These are phyloP conservation scores for Melikaiella ostensackeni DNA, from an alignment of 2,888 invertebrate species.

Conservation along the genomic window DNA sequence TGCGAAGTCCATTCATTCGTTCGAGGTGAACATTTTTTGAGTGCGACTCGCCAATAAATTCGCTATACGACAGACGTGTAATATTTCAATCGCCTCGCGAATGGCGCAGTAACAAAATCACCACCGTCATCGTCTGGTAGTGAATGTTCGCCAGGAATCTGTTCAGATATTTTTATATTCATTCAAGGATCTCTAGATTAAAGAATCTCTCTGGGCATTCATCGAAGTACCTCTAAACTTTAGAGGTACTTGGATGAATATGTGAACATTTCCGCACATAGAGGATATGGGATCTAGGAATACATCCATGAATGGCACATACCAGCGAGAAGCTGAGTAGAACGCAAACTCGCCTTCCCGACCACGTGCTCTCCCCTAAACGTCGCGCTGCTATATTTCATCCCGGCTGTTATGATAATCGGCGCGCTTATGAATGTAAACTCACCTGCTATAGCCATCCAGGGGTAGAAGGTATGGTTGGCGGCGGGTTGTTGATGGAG, in stretches of 20 bases:
- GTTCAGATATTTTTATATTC: slow-evolving; percentile 15
- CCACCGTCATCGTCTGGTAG: slow-evolving; percentile 46
- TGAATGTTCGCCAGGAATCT: slow-evolving; percentile 42
- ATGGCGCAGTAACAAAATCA: slow-evolving; percentile 49
- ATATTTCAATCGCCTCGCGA: slow-evolving; percentile 68
- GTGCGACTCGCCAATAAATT: slow-evolving; percentile 66
- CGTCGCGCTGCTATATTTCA: slow-evolving; percentile 66
- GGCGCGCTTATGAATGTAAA: slow-evolving; percentile 68
- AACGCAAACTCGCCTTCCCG: slow-evolving; percentile 40
- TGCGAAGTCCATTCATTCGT: slow-evolving; percentile 63
- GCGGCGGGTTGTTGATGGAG: slow-evolving; percentile 91
- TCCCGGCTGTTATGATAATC: slow-evolving; percentile 71
- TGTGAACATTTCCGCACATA: not conserved
- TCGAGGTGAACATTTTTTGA: slow-evolving; percentile 45
- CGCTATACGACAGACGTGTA: slow-evolving; percentile 63
- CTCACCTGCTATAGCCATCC: slow-evolving; percentile 99
- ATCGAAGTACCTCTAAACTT: too few relatives aligned
- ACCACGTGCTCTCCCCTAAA: slow-evolving; percentile 57
- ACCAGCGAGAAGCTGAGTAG: slow-evolving; percentile 18
- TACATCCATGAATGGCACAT: slow-evolving; percentile 9
- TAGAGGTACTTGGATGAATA: not conserved
- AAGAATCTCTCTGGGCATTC: not conserved
- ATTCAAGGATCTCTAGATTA: not conserved
- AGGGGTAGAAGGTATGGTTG: slow-evolving; percentile 97
- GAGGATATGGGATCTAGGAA: not conserved